These are phyloP conservation scores for Calyptommatus sinebrachiatus DNA, from an alignment of 2,113 vertebrate species.

Conservation along the genomic window DNA sequence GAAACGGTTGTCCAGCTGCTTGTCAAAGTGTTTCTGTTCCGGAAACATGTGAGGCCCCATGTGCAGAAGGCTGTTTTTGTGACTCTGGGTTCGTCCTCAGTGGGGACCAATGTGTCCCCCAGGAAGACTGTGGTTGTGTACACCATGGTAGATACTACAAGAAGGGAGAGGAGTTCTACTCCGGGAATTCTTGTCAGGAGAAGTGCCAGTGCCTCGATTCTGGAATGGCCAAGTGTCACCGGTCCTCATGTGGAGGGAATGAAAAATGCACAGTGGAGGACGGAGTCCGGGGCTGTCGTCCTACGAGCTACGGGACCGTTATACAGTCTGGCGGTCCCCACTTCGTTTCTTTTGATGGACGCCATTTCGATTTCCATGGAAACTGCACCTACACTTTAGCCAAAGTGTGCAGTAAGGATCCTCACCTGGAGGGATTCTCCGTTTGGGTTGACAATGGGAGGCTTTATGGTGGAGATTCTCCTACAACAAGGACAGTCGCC, in stretches of 20 bases:
- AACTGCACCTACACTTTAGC: slow-evolving; percentile 46
- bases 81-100: slow-evolving; percentile 61
- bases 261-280: slow-evolving; percentile 45
- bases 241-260: slow-evolving; percentile 17
- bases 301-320: slow-evolving; percentile 6
- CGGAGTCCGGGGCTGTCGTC: slow-evolving; percentile 32
- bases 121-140: slow-evolving; percentile 55
- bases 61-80: slow-evolving; percentile 65
- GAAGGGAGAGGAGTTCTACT: slow-evolving; percentile 52
- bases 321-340: slow-evolving; percentile 29
- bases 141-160: slow-evolving; percentile 43
- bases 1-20: slow-evolving; percentile 55
- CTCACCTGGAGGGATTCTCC: slow-evolving; percentile 20
- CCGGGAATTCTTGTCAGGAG: slow-evolving; percentile 26
- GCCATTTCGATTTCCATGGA: slow-evolving; percentile 37
- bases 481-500: not conserved
- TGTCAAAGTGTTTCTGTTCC: slow-evolving; percentile 23
- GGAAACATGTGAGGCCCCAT: slow-evolving; percentile 41
- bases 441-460: slow-evolving; percentile 26
- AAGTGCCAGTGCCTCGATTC: slow-evolving; percentile 27
- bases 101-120: slow-evolving; percentile 53
- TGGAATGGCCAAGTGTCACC: slow-evolving; percentile 13
- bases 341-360: slow-evolving; percentile 44
- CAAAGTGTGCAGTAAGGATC: slow-evolving; percentile 9
- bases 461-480: not conserved